Evolutionary conservation across 2,113 vertebrate genomes (phyloP).

Genomic region (Sylvilagus bachmani): DNA sequence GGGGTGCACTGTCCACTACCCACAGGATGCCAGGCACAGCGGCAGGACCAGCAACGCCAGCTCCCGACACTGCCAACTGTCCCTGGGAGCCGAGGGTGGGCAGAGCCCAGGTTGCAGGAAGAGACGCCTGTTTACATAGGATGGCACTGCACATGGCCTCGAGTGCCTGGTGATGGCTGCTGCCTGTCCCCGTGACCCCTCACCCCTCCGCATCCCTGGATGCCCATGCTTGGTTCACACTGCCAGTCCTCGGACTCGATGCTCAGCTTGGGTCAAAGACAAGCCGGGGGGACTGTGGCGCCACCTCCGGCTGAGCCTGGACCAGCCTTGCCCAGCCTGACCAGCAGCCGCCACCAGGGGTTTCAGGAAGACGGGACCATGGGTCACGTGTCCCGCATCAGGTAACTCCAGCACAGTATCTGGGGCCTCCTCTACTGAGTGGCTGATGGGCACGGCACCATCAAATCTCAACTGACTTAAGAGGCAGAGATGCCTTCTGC

Average conservation of each 20-base stretch:
- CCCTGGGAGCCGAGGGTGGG: not conserved
- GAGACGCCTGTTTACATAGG: not conserved
- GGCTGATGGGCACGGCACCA: too few relatives aligned
- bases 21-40: not conserved
- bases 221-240: not conserved
- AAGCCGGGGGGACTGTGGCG: not conserved
- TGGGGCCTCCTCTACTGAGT: not conserved
- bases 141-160: too few relatives aligned
- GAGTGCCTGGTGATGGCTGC: not conserved
- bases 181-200: not conserved
- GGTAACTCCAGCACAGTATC: not conserved
- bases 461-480: not conserved
- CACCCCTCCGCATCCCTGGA: not conserved
- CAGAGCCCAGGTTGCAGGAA: not conserved
- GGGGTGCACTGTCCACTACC: not conserved
- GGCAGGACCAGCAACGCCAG: not conserved
- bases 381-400: accelerated
- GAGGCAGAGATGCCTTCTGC: not conserved
- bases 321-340: not conserved
- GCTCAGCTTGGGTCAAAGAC: not conserved
- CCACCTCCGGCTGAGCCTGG: too few relatives aligned
- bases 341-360: not conserved
- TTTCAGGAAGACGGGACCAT: not conserved
- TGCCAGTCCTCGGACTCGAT: too few relatives aligned
- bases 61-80: not conserved